Evolutionary conservation across 2,888 invertebrate genomes (phyloP), one percentile per base, ranked within the genome.

Genomic region (Malthinus flaveolus): DNA sequence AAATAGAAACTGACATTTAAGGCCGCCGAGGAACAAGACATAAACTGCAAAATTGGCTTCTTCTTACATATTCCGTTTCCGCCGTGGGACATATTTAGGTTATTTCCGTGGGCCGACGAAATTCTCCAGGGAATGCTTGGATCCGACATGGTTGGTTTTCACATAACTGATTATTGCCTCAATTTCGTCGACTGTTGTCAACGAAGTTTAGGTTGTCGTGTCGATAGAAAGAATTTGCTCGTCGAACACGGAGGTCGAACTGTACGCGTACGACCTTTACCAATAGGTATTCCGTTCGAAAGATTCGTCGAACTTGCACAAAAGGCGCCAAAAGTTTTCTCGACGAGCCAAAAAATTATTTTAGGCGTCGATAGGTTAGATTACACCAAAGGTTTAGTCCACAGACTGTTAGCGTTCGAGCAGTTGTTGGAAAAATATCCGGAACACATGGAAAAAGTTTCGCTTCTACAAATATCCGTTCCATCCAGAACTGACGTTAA

Each of bases 61-160:
- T 96, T 96, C 79, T 83, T 96, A 61, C 96, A 96, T 79, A 96
- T 96, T 71, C 96, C 96, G 0, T 96, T 96, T 78, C 95, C 95
- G 9, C 90, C 95, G 9, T 95, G 95, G 92, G 95, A 95, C 72
- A 93, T 95, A 66, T 94, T 93, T 78, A 83, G 94, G 60, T 81
- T 95, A 49, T 90, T 95, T 71, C 94, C 94, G 1, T 93, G 94
- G 92, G 90, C 92, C n/a, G 94, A 94, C 78, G 95, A 95, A 80
- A 89, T 96, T 53, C 83, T 96, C 31, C 93, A 95, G 78, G 95
- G 95, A 63, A 90, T 96, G 84, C 83, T 96, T 49, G 90, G 91
- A 68, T 93, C 94, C 77, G 95, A 95, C 72, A 90, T 95, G 89
- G 93, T 95, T 42, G 93, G 93, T 35, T 95, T 95, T 76, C 95